Evolutionary conservation across 2,888 invertebrate species (phyloP), one percentile per base, ranked within the genome.

Genomic region (Choristoneura rosaceana): DNA sequence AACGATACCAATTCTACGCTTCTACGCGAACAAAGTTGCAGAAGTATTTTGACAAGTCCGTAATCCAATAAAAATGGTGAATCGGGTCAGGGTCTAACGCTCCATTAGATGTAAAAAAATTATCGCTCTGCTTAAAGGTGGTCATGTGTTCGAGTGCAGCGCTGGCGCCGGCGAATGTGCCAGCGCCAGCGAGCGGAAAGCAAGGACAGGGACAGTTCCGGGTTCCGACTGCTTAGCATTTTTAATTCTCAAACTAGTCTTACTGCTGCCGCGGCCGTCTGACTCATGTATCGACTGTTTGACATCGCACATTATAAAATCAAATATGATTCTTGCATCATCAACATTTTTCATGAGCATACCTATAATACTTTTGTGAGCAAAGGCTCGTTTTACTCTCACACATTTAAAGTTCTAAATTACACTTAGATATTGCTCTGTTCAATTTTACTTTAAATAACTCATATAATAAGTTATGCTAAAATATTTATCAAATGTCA

Each of bases 201-300:
- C 59, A 65, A 65, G 70, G 70, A 14, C 55, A 25, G 34, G 15
- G 14, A 14, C 59, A 17, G 34, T 70, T 65, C 70, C 70, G 70
- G 65, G 70, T 60, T 64, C 60, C 59, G 50, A 52, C 14, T 70
- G 59, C 33, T 60, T 41, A 52, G 60, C 65, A 70, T 65, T 70
- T 63, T 70, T 50, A 65, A 52, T 65, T 50, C 34, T 55, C 25
- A 45, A 47, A 45, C 58, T 38, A 63, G 63, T 63, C 47, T 64
- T 64, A 12, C 58, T 58, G 25, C 45, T 9, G 15, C 58, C 45
- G 41, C 38, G 15, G 15, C 52, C 15, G 63, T 25, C 63, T 70
- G 70, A 60, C 59, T 65, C 70, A 70, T 34, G 59, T 59, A 59
- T 45, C 45, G 43, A 63, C 38, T 59, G 47, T 43, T 70, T 41